Percentiles rank a stretch among this genome's conserved stretches.
These are phyloP conservation scores for Ageneiosus marmoratus DNA, from an alignment of 2,113 vertebrate species.

Conservation along the genomic window DNA sequence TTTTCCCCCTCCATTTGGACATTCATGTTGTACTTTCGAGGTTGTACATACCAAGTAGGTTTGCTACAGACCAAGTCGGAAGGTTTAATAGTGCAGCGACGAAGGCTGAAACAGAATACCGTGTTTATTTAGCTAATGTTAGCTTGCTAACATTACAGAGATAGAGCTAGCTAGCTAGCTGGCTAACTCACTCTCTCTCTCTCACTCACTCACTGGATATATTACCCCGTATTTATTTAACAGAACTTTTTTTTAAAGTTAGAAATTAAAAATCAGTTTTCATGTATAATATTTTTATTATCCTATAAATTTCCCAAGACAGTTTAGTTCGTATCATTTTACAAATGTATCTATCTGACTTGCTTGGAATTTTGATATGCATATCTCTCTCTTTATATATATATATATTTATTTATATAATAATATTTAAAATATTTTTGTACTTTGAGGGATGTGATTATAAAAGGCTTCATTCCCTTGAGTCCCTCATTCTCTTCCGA, in stretches of 20 bases:
- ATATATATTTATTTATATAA: background rate
- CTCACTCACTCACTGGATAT: no score
- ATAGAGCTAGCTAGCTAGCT: conserved; percentile 24
- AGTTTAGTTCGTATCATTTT: background rate
- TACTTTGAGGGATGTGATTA: conserved; percentile 48
- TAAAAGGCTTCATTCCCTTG: conserved; percentile 7
- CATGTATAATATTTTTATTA: no score
- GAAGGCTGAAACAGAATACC: conserved; percentile 17
- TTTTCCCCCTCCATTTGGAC: background rate
- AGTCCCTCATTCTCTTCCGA: background rate
- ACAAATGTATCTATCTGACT: background rate
- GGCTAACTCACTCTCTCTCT: conserved; percentile 1
- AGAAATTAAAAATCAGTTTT: no score
- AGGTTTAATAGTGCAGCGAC: conserved; percentile 25
- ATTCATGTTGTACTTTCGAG: conserved; percentile 34
- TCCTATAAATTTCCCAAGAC: no score
- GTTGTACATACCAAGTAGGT: background rate
- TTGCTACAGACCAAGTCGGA: conserved; percentile 46
- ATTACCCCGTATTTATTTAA: background rate
- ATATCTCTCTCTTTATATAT: no score
- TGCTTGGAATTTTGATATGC: background rate
- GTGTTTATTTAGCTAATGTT: conserved; percentile 64
- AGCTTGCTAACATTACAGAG: conserved; percentile 2
- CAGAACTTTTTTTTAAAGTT: no score
- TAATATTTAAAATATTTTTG: background rate